These are phyloP conservation scores for Arge pagana DNA, from an alignment of 2,888 invertebrate species.

Conservation along the genomic window DNA sequence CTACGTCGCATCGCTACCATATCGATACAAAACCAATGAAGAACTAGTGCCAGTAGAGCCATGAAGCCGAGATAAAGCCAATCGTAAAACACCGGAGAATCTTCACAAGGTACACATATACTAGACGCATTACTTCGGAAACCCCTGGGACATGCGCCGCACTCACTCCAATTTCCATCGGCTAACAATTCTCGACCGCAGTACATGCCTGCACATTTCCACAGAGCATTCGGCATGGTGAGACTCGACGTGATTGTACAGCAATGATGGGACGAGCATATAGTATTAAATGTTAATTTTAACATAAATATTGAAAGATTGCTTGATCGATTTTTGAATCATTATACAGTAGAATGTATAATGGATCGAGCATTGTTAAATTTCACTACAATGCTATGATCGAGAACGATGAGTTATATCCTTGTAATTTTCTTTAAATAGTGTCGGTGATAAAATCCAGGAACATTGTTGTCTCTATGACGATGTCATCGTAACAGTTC, in stretches of 20 bases:
- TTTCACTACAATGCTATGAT: too few relatives aligned
- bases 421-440: too few relatives aligned
- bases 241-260: neutral
- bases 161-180: conserved; percentile 76
- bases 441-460: too few relatives aligned
- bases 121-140: conserved; percentile 74
- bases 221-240: neutral
- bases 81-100: conserved; percentile 81
- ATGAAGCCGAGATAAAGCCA: conserved; percentile 95
- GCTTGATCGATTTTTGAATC: neutral
- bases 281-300: too few relatives aligned
- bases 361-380: too few relatives aligned
- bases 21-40: conserved; percentile 94
- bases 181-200: conserved; percentile 74
- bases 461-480: too few relatives aligned
- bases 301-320: too few relatives aligned
- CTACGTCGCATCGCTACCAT: conserved; percentile 75
- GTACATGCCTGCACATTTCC: conserved; percentile 77
- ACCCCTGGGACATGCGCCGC: conserved; percentile 87
- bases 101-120: conserved; percentile 77
- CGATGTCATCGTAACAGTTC: too few relatives aligned
- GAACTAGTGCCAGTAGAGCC: conserved; percentile 82
- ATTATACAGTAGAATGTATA: too few relatives aligned
- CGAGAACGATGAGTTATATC: too few relatives aligned
- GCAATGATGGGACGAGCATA: neutral